These are phyloP conservation scores for Macrocentrus cingulum DNA, from an alignment of 1,140 invertebrate species.

Conservation along the genomic window DNA sequence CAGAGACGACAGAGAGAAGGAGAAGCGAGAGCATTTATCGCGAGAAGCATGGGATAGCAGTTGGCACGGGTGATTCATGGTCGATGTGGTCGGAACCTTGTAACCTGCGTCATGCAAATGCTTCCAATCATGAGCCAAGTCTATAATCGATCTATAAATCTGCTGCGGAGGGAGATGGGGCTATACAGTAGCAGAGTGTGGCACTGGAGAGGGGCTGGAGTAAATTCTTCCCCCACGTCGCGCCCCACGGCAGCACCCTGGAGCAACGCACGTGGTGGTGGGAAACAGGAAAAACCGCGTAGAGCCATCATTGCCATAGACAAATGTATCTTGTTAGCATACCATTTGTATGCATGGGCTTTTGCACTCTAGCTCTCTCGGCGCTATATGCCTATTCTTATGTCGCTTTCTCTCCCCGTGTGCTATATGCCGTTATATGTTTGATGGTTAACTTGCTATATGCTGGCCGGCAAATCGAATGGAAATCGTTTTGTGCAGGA, in stretches of 20 bases:
- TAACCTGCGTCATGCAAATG: conserved; percentile 57
- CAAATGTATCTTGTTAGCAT: conserved; percentile 59
- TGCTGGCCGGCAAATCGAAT: conserved; percentile 49
- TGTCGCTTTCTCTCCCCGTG: conserved; percentile 2
- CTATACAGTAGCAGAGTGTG: conserved; percentile 1
- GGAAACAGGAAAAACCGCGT: conserved; percentile 22
- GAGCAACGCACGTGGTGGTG: conserved; percentile 28
- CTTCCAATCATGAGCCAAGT: conserved; percentile 57
- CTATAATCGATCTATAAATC: conserved; percentile 62
- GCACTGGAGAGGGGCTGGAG: conserved; percentile 29
- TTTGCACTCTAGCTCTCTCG: conserved; percentile 42
- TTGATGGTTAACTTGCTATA: conserved; percentile 53
- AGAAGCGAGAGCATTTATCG: conserved; percentile 53
- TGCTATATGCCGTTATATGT: conserved; percentile 38
- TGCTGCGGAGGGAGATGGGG: conserved; percentile 48
- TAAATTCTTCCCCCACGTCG: conserved; percentile 15
- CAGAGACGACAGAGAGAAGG: not conserved
- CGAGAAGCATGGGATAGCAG: conserved; percentile 51
- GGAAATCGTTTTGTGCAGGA: conserved; percentile 42
- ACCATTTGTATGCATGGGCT: conserved; percentile 52
- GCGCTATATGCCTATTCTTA: conserved; percentile 15
- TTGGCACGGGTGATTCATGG: conserved; percentile 55
- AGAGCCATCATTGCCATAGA: conserved; percentile 45
- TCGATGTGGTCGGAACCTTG: conserved; percentile 20
- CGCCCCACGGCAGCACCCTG: not conserved